Evolutionary conservation across 64 coral and sea anemone genomes (phyloP).

Genomic region (Actinia equina): DNA sequence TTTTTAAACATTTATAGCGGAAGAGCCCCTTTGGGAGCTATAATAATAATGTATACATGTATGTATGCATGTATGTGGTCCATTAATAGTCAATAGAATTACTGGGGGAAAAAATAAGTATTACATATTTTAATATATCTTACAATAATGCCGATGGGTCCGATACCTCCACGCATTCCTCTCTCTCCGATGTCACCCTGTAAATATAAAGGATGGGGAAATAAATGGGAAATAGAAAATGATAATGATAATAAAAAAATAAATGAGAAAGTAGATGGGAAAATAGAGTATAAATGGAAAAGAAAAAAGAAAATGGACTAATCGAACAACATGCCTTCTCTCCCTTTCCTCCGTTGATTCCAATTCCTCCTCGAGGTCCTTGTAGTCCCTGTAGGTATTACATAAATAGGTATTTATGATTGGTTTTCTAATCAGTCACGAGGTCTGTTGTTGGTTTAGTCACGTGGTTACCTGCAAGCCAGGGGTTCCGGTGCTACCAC

Average conservation of each 20-base stretch:
- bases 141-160: slow-evolving; percentile 7
- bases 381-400: background rate
- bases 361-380: slow-evolving; percentile 8
- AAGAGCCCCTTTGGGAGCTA: too few relatives aligned
- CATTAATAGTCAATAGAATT: too few relatives aligned
- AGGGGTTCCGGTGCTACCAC: background rate
- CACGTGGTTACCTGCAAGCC: background rate
- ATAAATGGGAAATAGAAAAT: background rate
- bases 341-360: background rate
- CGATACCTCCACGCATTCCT: background rate
- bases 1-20: too few relatives aligned
- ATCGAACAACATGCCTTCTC: background rate
- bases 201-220: too few relatives aligned
- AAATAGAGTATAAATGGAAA: too few relatives aligned
- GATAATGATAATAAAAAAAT: background rate
- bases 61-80: too few relatives aligned
- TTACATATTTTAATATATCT: background rate
- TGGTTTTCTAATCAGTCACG: background rate
- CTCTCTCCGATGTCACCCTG: slow-evolving; percentile 14
- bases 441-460: background rate
- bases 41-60: too few relatives aligned
- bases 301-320: too few relatives aligned
- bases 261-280: background rate
- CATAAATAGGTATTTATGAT: background rate
- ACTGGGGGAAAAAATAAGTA: too few relatives aligned